Base-by-base conservation (phyloP, 2,888 invertebrate genomes). In the Lycocerus yunnanus region DNA sequence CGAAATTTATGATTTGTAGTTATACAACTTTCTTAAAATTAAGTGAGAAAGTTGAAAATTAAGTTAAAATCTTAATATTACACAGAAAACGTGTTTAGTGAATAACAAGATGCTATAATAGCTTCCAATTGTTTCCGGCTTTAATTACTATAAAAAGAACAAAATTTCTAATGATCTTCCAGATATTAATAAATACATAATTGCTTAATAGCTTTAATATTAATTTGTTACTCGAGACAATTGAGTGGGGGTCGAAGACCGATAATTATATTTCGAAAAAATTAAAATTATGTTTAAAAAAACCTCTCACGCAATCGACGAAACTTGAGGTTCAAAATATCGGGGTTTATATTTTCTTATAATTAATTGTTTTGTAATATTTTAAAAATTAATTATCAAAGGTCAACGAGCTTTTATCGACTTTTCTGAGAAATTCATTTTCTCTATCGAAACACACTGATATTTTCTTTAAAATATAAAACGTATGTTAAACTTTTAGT, bases 401-500 rank as follows among this genome's bases (percentile, higher is more conserved):
- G 43, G 8, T 21, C 21, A 43, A 43, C 43, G 5, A n/a, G n/a
- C n/a, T 43, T 43, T 43, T n/a, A n/a, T n/a, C 1, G 43, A 6
- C 5, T n/a, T 6, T 43, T 43, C 21, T 21, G 9, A 21, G 9
- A 4, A 21, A 6, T 21, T 9, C 0, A 9, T 8, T 21, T 21
- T 18, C 18, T 2, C 3, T 3, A 18, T 4, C 18, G 18, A 18
- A 18, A 18, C 4, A 18, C 27, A 27, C 13, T 13, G 27, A 27
- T 11, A 13, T 27, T 27, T 13, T 13, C 3, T 27, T 13, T 3
- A 27, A 13, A n/a, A 24, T 11, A 24, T 11, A 24, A 13, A 24
- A 24, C 11, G n/a, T 43, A n/a, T 16, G 27, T 43, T 58, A n/a
- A 16, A 15, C 58, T 87, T 87, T 58, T 88, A 95, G 95, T 92